Base-by-base conservation (phyloP, 1,140 invertebrate species). In the Tyrophagus putrescentiae region DNA sequence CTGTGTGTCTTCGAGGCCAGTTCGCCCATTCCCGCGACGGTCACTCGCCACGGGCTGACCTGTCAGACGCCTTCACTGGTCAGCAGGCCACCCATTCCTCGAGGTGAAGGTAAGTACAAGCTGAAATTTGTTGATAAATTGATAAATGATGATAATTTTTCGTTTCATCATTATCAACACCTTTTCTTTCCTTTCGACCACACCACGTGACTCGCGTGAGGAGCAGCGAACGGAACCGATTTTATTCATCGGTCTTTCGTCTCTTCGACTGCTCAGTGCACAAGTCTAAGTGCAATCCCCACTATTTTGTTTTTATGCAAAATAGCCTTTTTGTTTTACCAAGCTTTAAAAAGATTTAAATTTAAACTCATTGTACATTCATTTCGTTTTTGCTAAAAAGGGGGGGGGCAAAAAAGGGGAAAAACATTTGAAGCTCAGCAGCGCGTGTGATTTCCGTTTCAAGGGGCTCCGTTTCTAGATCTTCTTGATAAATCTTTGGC, bases 231-330 rank as follows among this genome's bases (percentile, higher is more conserved):
- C 4, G 90, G 93, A 69, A 90, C 91, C 68, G 90, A 95, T 72
- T 94, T 96, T 76, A 89, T 95, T 3, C 77, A 84, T 52, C 68
- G 84, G 84, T 71, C 52, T 68, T 95, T 96, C 73, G 87, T 88
- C 13, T 87, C 70, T 97, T 88, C 72, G 89, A 96, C 72, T 97
- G 93, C 70, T 82, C 82, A 5, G 80, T 82, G 59, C 92, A 96
- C n/a, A n/a, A n/a, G n/a, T n/a, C n/a, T n/a, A n/a, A n/a, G n/a
- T n/a, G n/a, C n/a, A n/a, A n/a, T n/a, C n/a, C n/a, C n/a, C n/a
- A n/a, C n/a, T n/a, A n/a, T n/a, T n/a, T n/a, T n/a, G n/a, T n/a
- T n/a, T n/a, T n/a, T n/a, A n/a, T n/a, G n/a, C n/a, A n/a, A n/a
- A n/a, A n/a, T n/a, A n/a, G n/a, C n/a, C n/a, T n/a, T n/a, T n/a